These are phyloP conservation scores for Falco novaeseelandiae DNA, from an alignment of 2,797 vertebrate species.

Conservation along the genomic window DNA sequence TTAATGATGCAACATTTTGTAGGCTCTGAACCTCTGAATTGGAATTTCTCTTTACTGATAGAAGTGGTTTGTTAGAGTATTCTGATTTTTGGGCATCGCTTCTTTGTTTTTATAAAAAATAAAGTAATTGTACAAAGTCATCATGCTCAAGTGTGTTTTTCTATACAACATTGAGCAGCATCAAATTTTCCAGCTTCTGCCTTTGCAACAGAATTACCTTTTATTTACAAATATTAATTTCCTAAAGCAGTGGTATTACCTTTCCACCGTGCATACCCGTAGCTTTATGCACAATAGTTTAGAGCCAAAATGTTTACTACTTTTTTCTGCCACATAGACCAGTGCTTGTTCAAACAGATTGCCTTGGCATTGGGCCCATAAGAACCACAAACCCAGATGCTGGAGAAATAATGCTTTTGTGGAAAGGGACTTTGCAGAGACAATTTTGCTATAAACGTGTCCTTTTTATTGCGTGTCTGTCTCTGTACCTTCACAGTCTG, in stretches of 20 bases:
- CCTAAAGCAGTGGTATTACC: background rate
- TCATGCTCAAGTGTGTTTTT: background rate
- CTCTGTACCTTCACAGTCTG: background rate
- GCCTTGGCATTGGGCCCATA: background rate
- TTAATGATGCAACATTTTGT: background rate
- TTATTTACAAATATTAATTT: background rate
- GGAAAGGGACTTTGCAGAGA: background rate
- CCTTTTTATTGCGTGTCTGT: background rate
- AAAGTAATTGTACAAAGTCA: background rate
- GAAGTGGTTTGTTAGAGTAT: background rate
- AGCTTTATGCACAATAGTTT: background rate
- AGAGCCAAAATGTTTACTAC: background rate
- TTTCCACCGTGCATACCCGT: background rate
- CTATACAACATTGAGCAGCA: background rate
- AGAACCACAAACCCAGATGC: background rate
- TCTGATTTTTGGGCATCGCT: background rate
- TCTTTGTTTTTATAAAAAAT: background rate
- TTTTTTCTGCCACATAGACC: background rate
- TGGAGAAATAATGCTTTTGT: background rate
- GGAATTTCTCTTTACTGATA: background rate
- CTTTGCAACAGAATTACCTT: background rate
- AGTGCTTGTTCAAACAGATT: slow-evolving; percentile 28
- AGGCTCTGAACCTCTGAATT: background rate
- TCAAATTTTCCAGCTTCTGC: background rate
- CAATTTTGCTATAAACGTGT: background rate